phyloP scores from a whole-genome alignment of 2,888 invertebrate species.

The Formica aserva region DNA sequence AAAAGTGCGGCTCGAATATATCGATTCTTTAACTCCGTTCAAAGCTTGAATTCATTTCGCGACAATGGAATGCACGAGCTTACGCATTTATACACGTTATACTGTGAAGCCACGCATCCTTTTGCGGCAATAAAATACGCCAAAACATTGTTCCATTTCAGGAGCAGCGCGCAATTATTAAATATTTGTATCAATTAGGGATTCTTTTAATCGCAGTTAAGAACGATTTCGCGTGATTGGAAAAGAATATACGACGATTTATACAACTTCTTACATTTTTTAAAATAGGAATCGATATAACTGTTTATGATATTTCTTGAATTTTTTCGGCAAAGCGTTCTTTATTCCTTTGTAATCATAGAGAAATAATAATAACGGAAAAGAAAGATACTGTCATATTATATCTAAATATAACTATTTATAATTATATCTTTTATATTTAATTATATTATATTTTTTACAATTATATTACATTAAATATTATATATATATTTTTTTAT shows the following conservation, averaged over 20 bases:
- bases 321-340: background rate
- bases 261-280: background rate
- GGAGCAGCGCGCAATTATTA: constrained; percentile 43
- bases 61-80: constrained; percentile 10
- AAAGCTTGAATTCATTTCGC: constrained; percentile 13
- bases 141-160: background rate
- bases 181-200: constrained; percentile 47
- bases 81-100: constrained; percentile 45
- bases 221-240: constrained; percentile 45
- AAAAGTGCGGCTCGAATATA: constrained; percentile 41
- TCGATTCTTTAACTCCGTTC: constrained; percentile 30
- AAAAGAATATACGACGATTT: constrained; percentile 36
- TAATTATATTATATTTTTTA: background rate
- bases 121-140: constrained; percentile 43
- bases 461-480: background rate
- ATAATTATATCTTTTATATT: background rate
- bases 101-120: constrained; percentile 33
- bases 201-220: constrained; percentile 32
- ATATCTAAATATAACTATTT: background rate
- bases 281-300: background rate
- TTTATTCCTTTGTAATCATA: background rate
- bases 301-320: background rate
- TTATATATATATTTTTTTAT: background rate
- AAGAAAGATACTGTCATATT: background rate
- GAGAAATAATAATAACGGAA: background rate